Evolutionary conservation across 2,113 vertebrate species (phyloP).

Genomic region (Theristicus caerulescens): DNA sequence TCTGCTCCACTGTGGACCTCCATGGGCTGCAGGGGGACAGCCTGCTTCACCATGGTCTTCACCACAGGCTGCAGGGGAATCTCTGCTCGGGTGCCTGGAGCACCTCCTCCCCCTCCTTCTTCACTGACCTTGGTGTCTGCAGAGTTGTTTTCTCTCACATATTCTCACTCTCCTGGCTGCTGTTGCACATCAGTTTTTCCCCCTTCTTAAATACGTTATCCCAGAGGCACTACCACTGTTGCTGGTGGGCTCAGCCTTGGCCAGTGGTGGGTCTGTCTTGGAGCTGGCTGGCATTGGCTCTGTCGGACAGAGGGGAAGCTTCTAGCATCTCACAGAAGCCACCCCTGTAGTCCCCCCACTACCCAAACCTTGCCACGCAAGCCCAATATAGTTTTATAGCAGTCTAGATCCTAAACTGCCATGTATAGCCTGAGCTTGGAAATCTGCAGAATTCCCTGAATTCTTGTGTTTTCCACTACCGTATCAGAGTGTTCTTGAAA

Average conservation of each 20-base stretch:
- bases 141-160: neutral
- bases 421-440: neutral
- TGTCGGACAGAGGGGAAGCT: rapidly evolving
- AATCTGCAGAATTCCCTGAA: neutral
- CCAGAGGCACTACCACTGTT: rapidly evolving
- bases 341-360: rapidly evolving
- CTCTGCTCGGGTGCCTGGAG: rapidly evolving
- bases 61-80: neutral
- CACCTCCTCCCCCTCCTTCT: neutral
- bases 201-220: too few relatives aligned
- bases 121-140: neutral
- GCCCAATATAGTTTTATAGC: neutral
- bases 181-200: too few relatives aligned
- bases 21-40: neutral
- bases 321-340: neutral
- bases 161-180: neutral
- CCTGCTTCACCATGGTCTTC: neutral
- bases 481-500: neutral
- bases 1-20: neutral
- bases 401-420: neutral
- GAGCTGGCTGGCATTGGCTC: too few relatives aligned
- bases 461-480: neutral
- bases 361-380: neutral
- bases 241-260: neutral
- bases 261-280: too few relatives aligned